Base-by-base conservation (phyloP, 2,888 invertebrate genomes). In the Cabera pusaria region DNA sequence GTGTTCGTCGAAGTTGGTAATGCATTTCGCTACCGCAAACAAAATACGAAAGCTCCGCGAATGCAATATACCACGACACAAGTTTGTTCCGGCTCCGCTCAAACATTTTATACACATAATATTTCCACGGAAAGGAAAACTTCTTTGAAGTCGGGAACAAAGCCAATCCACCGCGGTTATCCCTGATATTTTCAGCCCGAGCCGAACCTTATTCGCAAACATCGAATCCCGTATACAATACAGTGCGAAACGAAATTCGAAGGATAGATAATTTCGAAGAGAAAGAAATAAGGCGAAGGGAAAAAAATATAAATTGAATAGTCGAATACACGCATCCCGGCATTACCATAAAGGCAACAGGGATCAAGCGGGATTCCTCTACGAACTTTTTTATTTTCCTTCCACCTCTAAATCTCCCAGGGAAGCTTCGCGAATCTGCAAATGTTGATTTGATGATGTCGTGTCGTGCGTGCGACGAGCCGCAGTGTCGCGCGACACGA, bases 371-470 rank as follows among this genome's bases (percentile, higher is more conserved):
- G 88, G 88, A 87, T 88, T 88, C 86, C 82, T 80, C 78, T 84
- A 85, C 81, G 86, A 87, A 88, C 86, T 88, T 88, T 87, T 88
- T 88, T 88, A 88, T 88, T 88, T 87, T 87, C 86, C 84, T 84
- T 83, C 86, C 82, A 87, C 87, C 86, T 87, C 87, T 88, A 88
- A 87, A 88, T 88, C 88, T 87, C 83, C 64, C 73, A 68, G 75
- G 77, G 77, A 87, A 87, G 85, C 86, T 83, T 75, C 85, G 89
- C 79, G 84, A 89, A 89, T 90, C 89, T 89, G 88, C 87, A 88
- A 88, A 89, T 89, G 88, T 83, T 89, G 88, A 89, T 89, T 89
- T 89, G 89, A 89, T 89, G 88, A 89, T 88, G 69, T 64, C 59
- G 64, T 56, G 68, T 62, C 62, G 61, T 44, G 45, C 51, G 58